Percentiles rank a stretch among this genome's conserved stretches.
phyloP scores from a whole-genome alignment of 2,888 invertebrate genomes.

The Agrochola circellaris region DNA sequence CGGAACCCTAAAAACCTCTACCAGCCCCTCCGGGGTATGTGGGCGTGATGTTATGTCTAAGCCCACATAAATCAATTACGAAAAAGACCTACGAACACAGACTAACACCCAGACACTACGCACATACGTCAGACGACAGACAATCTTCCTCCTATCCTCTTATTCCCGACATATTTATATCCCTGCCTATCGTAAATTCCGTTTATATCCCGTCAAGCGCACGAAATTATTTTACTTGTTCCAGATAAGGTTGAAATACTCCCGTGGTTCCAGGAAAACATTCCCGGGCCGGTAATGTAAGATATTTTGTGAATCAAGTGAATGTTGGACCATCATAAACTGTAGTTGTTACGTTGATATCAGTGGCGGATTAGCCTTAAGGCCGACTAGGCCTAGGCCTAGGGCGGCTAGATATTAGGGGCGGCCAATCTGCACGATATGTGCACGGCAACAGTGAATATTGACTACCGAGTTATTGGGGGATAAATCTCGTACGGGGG shows the following conservation, averaged over 20 bases:
- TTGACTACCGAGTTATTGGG: no score
- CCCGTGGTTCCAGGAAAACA: constrained; percentile 51
- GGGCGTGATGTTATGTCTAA: not conserved
- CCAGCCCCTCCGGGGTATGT: not conserved
- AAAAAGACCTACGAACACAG: not conserved
- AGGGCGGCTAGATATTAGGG: no score
- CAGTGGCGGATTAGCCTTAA: no score
- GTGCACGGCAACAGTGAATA: no score
- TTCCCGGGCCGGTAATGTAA: constrained; percentile 30
- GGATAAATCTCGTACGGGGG: no score
- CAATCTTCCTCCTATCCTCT: constrained; percentile 37
- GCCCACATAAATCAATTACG: not conserved
- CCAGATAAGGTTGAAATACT: constrained; percentile 62
- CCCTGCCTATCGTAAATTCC: constrained; percentile 65
- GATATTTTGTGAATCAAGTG: constrained; percentile 47
- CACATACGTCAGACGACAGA: constrained; percentile 37
- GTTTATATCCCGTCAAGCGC: constrained; percentile 67
- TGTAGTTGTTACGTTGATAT: not conserved
- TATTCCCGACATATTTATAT: constrained; percentile 59
- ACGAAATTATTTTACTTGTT: constrained; percentile 71
- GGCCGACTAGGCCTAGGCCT: no score
- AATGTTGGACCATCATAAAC: constrained; percentile 40
- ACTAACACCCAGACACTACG: constrained; percentile 10
- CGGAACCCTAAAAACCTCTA: no score
- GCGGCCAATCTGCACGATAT: no score